Base-by-base conservation (phyloP, 2,113 vertebrate species). In the Dryoscopus gambensis region DNA sequence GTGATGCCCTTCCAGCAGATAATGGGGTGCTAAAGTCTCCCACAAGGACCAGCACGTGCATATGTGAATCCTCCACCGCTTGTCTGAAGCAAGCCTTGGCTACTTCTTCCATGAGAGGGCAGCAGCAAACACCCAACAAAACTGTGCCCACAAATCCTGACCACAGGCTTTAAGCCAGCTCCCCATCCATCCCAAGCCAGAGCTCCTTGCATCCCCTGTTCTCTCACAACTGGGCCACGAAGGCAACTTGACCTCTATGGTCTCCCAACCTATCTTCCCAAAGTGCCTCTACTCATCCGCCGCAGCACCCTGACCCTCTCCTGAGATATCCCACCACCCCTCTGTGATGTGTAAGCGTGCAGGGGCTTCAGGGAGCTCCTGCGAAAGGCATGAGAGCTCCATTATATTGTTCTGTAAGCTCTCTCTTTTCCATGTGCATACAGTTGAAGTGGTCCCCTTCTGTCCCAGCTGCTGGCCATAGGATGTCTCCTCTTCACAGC, bases 211-310 rank as follows among this genome's bases (percentile, higher is more conserved):
- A 47, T 7, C 10, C 55, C 37, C 75, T 78, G 22, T 15, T 39
- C 28, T 44, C 37, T 60, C 13, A 68, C 68, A 81, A 14, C 27
- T 11, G 22, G 22, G 39, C 12, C 40, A 71, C 11, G 37, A n/a
- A 44, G 3, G 21, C 35, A 80, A 63, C 15, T 30, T 1, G 0
- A 27, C 3, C 24, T 40, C n/a, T 1, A 0, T 2, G 19, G 3
- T 24, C 8, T 35, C n/a, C 27, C 49, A 64, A 0, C 9, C 23
- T 44, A 14, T 57, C 44, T 46, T 79, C 56, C 42, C 25, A 8
- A 47, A 73, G 24, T 9, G 19, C 27, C 37, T 31, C 11, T 18
- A 4, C 52, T 19, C 25, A 35, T 1, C 44, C 24, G 11, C 39
- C 10, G 46, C 46, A 53, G 68, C 63, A 52, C 16, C 23, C 40